phyloP scores from a whole-genome alignment of 2,888 invertebrate genomes.

The Alentia gelatinosa region DNA sequence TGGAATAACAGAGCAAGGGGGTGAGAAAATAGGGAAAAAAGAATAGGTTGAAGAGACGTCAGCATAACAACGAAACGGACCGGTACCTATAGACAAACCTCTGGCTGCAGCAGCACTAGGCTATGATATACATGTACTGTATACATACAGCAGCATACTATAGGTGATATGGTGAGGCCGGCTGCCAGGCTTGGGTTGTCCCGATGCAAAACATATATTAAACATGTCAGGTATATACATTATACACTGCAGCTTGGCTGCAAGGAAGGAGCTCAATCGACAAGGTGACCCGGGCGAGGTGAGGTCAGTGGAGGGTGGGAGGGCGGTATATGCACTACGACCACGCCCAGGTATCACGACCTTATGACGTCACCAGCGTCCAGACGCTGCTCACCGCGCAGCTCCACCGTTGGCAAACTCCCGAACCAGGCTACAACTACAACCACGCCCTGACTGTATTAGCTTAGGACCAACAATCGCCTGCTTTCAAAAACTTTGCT shows the following conservation, averaged over 20 bases:
- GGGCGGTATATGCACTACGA: background rate
- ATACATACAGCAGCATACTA: background rate
- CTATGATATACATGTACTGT: background rate
- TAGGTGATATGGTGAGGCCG: background rate
- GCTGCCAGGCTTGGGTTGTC: too few species aligned
- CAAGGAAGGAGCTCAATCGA: too few species aligned
- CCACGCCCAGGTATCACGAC: background rate
- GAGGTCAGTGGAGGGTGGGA: background rate
- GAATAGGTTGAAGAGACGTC: background rate
- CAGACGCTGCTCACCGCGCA: too few species aligned
- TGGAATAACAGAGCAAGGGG: background rate
- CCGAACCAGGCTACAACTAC: too few species aligned
- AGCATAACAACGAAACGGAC: background rate
- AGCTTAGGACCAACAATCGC: too few species aligned
- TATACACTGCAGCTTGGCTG: too few species aligned
- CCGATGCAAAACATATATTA: too few species aligned
- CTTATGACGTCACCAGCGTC: conserved; percentile 12
- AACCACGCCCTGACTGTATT: too few species aligned
- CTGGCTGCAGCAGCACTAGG: too few species aligned
- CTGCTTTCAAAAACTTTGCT: too few species aligned
- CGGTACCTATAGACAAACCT: background rate
- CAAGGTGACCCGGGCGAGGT: background rate
- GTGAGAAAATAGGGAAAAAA: background rate
- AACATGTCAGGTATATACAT: too few species aligned
- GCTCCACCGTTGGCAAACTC: too few species aligned